phyloP scores from a whole-genome alignment of 2,888 invertebrate genomes.

The Carcina quercana region DNA sequence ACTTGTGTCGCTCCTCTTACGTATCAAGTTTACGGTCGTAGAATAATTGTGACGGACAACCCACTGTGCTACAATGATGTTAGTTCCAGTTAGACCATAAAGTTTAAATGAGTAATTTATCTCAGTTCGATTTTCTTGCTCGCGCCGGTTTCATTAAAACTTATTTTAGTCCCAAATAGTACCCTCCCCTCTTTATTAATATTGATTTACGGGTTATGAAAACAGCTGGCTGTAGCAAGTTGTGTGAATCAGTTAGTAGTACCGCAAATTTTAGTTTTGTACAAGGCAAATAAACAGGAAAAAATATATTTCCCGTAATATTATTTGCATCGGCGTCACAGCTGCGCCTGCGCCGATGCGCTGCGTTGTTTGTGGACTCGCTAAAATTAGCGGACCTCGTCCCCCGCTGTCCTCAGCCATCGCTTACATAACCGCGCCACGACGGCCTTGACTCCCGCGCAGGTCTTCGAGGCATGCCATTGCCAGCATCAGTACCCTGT shows the following conservation, averaged over 20 bases:
- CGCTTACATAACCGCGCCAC: slow-evolving; percentile 62
- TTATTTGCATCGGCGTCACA: slow-evolving; percentile 17
- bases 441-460: slow-evolving; percentile 73
- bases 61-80: neutral
- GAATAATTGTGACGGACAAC: slow-evolving; percentile 3
- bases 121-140: too few relatives aligned
- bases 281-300: too few relatives aligned
- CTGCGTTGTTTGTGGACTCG: slow-evolving; percentile 53
- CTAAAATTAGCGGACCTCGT: slow-evolving; percentile 62
- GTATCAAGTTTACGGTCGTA: slow-evolving; percentile 10
- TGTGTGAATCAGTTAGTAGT: too few relatives aligned
- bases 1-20: slow-evolving; percentile 18
- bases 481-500: slow-evolving; percentile 36
- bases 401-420: slow-evolving; percentile 38
- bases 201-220: too few relatives aligned
- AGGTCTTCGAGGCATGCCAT: slow-evolving; percentile 35
- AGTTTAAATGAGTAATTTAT: too few relatives aligned
- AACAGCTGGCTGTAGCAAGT: too few relatives aligned
- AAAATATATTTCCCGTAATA: neutral
- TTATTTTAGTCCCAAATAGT: too few relatives aligned
- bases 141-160: neutral
- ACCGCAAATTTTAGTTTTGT: too few relatives aligned
- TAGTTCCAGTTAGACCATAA: too few relatives aligned
- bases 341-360: slow-evolving; percentile 34
- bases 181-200: too few relatives aligned